Evolutionary conservation across 1,140 invertebrate species (phyloP), one percentile per base, ranked within the genome.

Genomic region (Chrysoperla carnea): DNA sequence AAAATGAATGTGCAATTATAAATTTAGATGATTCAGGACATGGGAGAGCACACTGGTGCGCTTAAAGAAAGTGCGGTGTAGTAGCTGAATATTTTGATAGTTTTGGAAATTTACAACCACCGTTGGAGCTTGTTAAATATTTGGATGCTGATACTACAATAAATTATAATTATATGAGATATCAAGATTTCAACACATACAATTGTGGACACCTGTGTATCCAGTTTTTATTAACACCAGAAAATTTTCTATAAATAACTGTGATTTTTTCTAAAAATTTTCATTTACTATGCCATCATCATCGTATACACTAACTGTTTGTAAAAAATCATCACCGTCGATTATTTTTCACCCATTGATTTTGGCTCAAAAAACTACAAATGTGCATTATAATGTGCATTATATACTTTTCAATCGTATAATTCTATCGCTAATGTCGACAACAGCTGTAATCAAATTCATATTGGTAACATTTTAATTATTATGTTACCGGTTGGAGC

Each of bases 11-110:
- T 46, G 52, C 44, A 14, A 52, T 55, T 29, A 31, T 57, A 23
- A 57, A n/a, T n/a, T n/a, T n/a, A n/a, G n/a, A n/a, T n/a, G n/a
- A 55, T 45, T 49, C n/a, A 53, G 44, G 55, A 57, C 43, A 29
- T 36, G 37, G 35, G 27, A 49, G 54, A 23, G 53, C 54, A 33
- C 52, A 56, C 49, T 58, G 54, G 54, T 51, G 53, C 48, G 51
- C 51, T 17, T 53, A 54, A 45, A 48, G 43, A 40, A 57, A 57
- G 49, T 14, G 43, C 14, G 41, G 48, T 27, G 46, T 46, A 40
- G 15, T 29, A 15, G 37, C 23, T 6, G 6, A 23, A 15, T 46
- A 42, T 37, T 42, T 46, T 39, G 44, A 54, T 50, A 52, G 52
- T 46, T 54, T 48, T 49, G 54, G 54, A 33, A 44, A 56, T 43